A percentile compares a stretch with the other conserved stretches of the same genome.
These are phyloP conservation scores for Drosophila asahinai DNA, from an alignment of 1,140 invertebrate species.

Conservation along the genomic window DNA sequence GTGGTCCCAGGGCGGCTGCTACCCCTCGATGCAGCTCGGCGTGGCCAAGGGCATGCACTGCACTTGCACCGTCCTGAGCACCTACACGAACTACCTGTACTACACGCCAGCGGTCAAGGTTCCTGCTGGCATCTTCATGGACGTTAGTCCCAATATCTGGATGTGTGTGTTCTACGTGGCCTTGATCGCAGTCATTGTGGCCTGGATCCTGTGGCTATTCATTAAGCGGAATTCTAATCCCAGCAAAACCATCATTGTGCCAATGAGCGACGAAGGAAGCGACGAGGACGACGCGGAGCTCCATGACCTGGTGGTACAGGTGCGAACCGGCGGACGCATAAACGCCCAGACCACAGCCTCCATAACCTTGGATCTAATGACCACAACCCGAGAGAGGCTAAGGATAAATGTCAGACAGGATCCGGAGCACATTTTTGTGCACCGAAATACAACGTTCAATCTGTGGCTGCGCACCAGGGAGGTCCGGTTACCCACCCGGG, in stretches of 20 bases:
- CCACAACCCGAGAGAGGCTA: background rate
- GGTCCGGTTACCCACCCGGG: constrained; percentile 48
- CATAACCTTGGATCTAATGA: constrained; percentile 21
- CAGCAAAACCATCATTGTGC: constrained; percentile 25
- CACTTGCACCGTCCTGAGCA: constrained; percentile 38
- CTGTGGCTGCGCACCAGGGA: constrained; percentile 51
- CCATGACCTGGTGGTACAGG: constrained; percentile 44
- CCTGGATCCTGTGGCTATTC: constrained; percentile 5
- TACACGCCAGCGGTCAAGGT: constrained; percentile 19
- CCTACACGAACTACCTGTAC: constrained; percentile 52
- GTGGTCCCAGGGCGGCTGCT: constrained; percentile 26
- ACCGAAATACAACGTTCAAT: constrained; percentile 30
- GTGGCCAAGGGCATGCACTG: constrained; percentile 17
- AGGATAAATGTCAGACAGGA: constrained; percentile 45
- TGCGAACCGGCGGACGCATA: constrained; percentile 42
- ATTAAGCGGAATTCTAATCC: constrained; percentile 8
- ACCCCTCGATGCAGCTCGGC: constrained; percentile 16
- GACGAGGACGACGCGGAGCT: constrained; percentile 11
- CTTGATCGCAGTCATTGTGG: background rate
- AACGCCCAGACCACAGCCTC: constrained; percentile 53
- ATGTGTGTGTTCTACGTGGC: background rate
- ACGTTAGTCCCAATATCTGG: background rate
- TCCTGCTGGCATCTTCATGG: background rate
- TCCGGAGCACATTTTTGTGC: constrained; percentile 27
- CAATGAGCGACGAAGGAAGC: constrained; percentile 1